Evolutionary conservation across 2,888 invertebrate species (phyloP), one percentile per base, ranked within the genome.

Genomic region (Perithous albicinctus): DNA sequence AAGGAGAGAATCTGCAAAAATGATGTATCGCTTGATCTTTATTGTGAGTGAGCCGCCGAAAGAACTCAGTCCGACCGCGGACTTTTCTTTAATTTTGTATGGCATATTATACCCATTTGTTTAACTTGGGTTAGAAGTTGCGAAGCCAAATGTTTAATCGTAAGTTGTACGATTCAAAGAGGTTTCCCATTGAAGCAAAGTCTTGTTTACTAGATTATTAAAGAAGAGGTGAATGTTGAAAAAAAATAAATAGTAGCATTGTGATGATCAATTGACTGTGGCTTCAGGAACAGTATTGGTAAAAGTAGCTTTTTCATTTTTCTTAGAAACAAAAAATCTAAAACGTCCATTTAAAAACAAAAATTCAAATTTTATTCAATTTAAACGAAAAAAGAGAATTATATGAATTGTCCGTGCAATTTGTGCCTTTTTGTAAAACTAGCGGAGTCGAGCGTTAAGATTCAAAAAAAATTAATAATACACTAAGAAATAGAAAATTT

Each of bases 121-220:
- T 56, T 29, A 29, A 26, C 29, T 29, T 26, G 29, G 54, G 29
- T 29, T 29, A 10, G 15, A 29, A 26, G 54, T 56, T 56, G 54
- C 54, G 54, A 56, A 56, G 54, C 29, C 54, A 56, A 56, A 56
- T 56, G 54, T 56, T 56, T 15, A n/a, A 56, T 56, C 51, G 67
- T 54, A 20, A 29, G 32, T 32, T 48, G 1, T 66, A 48, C 66
- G 66, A 66, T 66, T 66, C 66, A 29, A 35, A 48, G 32, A 67
- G 51, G 48, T 67, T 48, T 35, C 51, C 20, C 48, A 48, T 51
- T 66, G n/a, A 54, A 69, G 38, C 46, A 26, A 32, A 38, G 38
- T 54, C 59, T 59, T 15, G 18, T 32, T 35, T 59, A 59, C 10
- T 59, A 32, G 4, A 59, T 59, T 59, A 15, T 59, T 59, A 35